phyloP scores from a whole-genome alignment of 1,140 invertebrate species.

The Diabrotica virgifera region DNA sequence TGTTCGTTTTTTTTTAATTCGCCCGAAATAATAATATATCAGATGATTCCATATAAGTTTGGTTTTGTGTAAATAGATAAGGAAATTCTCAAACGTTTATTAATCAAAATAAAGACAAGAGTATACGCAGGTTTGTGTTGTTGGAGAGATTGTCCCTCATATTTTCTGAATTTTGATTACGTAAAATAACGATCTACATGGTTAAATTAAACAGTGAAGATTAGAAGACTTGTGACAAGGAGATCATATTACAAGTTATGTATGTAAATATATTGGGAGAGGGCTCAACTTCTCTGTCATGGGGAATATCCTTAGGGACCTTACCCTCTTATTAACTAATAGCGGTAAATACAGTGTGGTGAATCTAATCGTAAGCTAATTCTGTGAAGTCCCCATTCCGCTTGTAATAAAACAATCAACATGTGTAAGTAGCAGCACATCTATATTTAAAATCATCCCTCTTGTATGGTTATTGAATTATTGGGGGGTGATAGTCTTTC shows the following conservation, averaged over 20 bases:
- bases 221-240: constrained; percentile 24
- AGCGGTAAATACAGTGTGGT: constrained; percentile 48
- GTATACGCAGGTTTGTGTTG: too few relatives aligned
- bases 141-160: neutral
- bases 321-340: constrained; percentile 46
- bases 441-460: constrained; percentile 41
- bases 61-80: too few relatives aligned
- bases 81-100: too few relatives aligned
- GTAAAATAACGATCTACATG: neutral
- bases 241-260: constrained; percentile 44
- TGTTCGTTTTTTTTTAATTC: too few relatives aligned
- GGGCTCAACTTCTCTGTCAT: constrained; percentile 24
- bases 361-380: constrained; percentile 48
- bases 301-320: constrained; percentile 32
- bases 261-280: constrained; percentile 44
- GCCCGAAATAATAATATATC: too few relatives aligned
- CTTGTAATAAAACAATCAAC: constrained; percentile 48
- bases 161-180: neutral
- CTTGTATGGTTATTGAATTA: constrained; percentile 35
- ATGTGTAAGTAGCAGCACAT: constrained; percentile 38
- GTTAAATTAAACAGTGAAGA: constrained; percentile 4
- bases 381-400: constrained; percentile 37
- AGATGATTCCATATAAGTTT: too few relatives aligned
- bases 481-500: constrained; percentile 8
- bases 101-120: too few relatives aligned